Evolutionary conservation across 1,140 invertebrate genomes (phyloP), one percentile per base, ranked within the genome.

Genomic region (Pentalonia nigronervosa): DNA sequence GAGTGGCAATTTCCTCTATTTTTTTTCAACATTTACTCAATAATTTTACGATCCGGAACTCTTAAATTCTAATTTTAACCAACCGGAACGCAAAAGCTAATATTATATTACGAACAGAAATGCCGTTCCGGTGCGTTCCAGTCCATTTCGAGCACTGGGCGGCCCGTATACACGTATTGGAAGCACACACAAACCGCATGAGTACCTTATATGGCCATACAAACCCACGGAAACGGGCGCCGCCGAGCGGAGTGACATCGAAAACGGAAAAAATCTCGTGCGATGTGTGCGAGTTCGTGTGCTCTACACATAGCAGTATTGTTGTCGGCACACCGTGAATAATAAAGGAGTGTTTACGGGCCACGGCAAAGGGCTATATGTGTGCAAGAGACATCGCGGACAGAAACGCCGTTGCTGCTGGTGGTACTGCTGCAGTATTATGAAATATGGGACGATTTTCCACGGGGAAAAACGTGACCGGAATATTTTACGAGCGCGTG

Each of bases 371-470:
- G 67, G 83, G 23, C 8, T n/a, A 30, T 23, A 67, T 23, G 45
- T 56, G 89, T 90, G 89, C 56, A 90, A 90, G 76, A 90, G 89
- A 90, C 60, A 76, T 23, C 50, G 56, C 17, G 90, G 56, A 67
- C 90, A 76, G 90, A 76, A 76, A 76, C 60, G 17, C 60, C 60
- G 30, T n/a, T 30, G 56, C 56, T n/a, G 60, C 60, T 23, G 56
- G 25, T 67, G 60, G 30, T 23, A 21, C 56, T n/a, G 60, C 60
- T 67, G n/a, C 30, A 50, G 90, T 48, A 36, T 81, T 91, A 91
- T 81, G 90, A 91, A 91, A 91, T 91, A 91, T 48, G 90, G 60
- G 60, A 91, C 90, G 50, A 91, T 91, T 76, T 91, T 91, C 67
- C 45, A 34, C 67, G 90, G 90, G 30, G 41, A 11, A n/a, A 81